Percentiles rank a stretch among this genome's conserved stretches.
phyloP scores from a whole-genome alignment of 2,888 invertebrate genomes.

The Perdita meconis region DNA sequence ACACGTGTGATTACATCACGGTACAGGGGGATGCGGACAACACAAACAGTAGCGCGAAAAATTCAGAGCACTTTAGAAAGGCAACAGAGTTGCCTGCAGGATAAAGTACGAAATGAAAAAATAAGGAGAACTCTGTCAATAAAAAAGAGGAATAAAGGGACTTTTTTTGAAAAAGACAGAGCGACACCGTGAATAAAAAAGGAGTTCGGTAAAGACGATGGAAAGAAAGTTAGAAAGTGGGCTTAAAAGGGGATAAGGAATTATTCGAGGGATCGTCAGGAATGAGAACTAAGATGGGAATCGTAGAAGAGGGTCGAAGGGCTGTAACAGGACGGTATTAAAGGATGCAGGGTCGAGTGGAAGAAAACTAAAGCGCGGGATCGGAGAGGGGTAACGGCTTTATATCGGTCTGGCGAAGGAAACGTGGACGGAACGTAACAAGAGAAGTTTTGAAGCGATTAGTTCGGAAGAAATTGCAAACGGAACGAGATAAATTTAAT shows the following conservation, averaged over 20 bases:
- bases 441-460: constrained; percentile 22
- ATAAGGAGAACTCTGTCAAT: constrained; percentile 7
- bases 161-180: constrained; percentile 33
- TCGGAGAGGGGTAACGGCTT: constrained; percentile 2
- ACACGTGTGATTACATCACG: too few species aligned
- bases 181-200: constrained; percentile 34
- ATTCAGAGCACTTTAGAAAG: too few species aligned
- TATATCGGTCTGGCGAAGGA: not conserved
- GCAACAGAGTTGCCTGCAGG: too few species aligned
- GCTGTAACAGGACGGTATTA: constrained; percentile 12
- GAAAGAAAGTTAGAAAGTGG: constrained; percentile 34
- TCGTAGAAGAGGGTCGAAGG: not conserved
- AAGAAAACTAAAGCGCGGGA: constrained; percentile 1
- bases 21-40: too few species aligned
- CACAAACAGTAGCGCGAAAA: too few species aligned
- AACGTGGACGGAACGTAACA: not conserved
- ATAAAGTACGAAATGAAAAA: constrained; percentile 3
- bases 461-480: constrained; percentile 33
- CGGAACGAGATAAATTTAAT: constrained; percentile 26
- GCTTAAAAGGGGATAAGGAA: constrained; percentile 23
- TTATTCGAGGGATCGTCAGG: constrained; percentile 36
- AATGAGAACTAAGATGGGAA: constrained; percentile 29
- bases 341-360: not conserved
- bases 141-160: constrained; percentile 22
- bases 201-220: constrained; percentile 3